Percentiles rank a stretch among this genome's conserved stretches.
Evolutionary conservation across 2,113 vertebrate species (phyloP).

Genomic region (Bubalus kerabau): DNA sequence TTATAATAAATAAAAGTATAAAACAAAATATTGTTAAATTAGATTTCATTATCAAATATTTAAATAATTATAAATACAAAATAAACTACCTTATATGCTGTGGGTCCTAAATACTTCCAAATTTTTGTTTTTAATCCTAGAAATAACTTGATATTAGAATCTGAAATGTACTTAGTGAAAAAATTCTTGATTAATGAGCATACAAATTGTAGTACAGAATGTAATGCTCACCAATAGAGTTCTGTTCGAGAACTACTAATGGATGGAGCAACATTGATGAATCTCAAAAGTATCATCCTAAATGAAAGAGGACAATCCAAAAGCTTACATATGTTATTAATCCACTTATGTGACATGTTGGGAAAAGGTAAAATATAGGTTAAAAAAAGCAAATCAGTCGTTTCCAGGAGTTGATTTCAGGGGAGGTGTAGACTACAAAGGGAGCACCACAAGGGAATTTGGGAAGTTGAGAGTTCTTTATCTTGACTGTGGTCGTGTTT

Average conservation of each 20-base stretch:
- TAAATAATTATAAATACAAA: background rate
- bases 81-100: background rate
- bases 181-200: background rate
- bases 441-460: fast-evolving
- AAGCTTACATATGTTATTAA: background rate
- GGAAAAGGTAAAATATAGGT: background rate
- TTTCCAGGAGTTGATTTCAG: background rate
- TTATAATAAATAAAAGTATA: background rate
- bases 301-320: background rate
- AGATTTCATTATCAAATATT: background rate
- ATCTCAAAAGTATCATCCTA: background rate
- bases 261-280: too few relatives aligned
- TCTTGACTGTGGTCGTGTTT: background rate
- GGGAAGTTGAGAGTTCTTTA: background rate
- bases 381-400: background rate
- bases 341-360: background rate
- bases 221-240: background rate
- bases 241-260: background rate
- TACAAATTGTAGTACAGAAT: background rate
- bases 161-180: background rate
- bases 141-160: background rate
- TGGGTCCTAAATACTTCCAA: background rate
- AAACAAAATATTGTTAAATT: background rate
- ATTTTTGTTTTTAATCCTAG: background rate
- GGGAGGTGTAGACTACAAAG: too few relatives aligned